These are phyloP conservation scores for Arnoldichthys spilopterus DNA, from an alignment of 2,797 vertebrate species.

Conservation along the genomic window DNA sequence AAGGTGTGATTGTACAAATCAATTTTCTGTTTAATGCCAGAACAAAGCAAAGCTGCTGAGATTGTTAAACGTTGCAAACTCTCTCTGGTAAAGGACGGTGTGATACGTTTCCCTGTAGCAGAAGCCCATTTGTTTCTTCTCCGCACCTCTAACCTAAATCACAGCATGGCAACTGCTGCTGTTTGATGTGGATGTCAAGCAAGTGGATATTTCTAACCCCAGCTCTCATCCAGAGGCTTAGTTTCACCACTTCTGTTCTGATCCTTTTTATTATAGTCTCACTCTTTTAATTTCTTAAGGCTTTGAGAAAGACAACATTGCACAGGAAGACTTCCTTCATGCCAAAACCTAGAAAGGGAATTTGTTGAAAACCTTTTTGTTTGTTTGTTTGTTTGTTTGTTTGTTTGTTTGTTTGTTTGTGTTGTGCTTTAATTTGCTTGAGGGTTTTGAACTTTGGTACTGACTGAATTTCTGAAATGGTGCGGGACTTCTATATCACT, in stretches of 20 bases:
- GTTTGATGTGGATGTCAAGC: conserved; percentile 95
- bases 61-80: conserved; percentile 84
- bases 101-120: conserved; percentile 71
- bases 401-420: conserved; percentile 42
- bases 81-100: conserved; percentile 75
- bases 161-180: conserved; percentile 80
- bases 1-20: conserved; percentile 22
- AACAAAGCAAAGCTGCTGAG: conserved; percentile 72
- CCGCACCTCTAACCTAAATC: conserved; percentile 72
- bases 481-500: conserved; percentile 73
- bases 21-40: conserved; percentile 51
- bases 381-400: conserved; percentile 42
- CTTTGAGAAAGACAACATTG: conserved; percentile 90
- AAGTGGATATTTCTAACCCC: conserved; percentile 98
- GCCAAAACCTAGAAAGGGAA: conserved; percentile 35
- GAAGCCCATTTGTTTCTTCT: conserved; percentile 69
- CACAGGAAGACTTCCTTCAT: conserved; percentile 91
- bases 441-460: conserved; percentile 62
- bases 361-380: conserved; percentile 8
- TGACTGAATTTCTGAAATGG: conserved; percentile 81
- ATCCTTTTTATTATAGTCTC: conserved; percentile 76
- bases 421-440: conserved; percentile 62
- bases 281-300: conserved; percentile 81
- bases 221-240: conserved; percentile 86
- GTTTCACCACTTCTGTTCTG: conserved; percentile 79